Evolutionary conservation across 2,113 vertebrate species (phyloP), one percentile per base, ranked within the genome.

Genomic region (Aramus guarauna): DNA sequence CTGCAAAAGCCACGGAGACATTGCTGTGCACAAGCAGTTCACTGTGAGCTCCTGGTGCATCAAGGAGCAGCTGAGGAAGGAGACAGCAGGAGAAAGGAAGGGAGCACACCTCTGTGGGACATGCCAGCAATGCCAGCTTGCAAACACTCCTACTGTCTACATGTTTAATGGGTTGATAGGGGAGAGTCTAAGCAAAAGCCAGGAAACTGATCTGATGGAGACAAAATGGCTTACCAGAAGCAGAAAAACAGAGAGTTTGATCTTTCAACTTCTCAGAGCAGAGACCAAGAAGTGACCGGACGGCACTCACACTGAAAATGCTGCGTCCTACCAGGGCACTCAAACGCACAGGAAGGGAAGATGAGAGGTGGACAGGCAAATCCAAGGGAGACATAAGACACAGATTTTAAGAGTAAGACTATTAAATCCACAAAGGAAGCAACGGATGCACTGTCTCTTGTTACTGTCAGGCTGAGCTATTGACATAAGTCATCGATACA

Each of bases 341-440:
- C 20, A 13, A 34, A 43, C 7, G 10, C 17, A 11, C 3, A 0
- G 45, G 27, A 11, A 66, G 17, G 23, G 60, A 59, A 39, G 32
- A 34, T 0, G 5, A 26, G 1, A 29, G 0, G 11, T 3, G 26
- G 4, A 7, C 0, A 0, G 55, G 15, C 14, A n/a, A 58, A 75
- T 12, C 22, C 3, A 6, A 48, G 47, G 32, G 13, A 66, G 69
- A 39, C 15, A 3, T 21, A 41, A 45, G 32, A 27, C n/a, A 13
- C 2, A 3, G 34, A 41, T 29, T 53, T 71, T 43, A 48, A 36
- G 24, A 58, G 24, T 4, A 4, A 21, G 48, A 3, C 23, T 26
- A 19, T 6, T 32, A 10, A 39, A 69, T 41, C 22, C 23, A 4
- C 19, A 4, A 21, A 64, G 53, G n/a, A 58, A 75, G 9, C 6